These are phyloP conservation scores for Campoletis sonorensis DNA, from an alignment of 1,140 invertebrate genomes.

Conservation along the genomic window DNA sequence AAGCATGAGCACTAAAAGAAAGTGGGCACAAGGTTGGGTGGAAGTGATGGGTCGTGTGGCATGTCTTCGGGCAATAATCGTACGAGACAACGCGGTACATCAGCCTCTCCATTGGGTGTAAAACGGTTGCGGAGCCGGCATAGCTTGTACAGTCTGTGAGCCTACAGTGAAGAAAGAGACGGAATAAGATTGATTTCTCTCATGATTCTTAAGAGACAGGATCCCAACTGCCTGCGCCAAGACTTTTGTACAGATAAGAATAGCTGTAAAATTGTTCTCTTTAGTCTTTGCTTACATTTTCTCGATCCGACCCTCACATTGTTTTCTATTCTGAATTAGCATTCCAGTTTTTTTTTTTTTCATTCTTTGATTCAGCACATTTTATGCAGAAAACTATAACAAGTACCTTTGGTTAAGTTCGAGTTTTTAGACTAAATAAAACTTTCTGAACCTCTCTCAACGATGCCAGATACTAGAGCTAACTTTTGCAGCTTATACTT, in stretches of 20 bases:
- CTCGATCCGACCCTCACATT: background rate
- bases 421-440: background rate
- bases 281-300: background rate
- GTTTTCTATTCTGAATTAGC: background rate
- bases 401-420: background rate
- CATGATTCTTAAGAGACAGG: conserved; percentile 14
- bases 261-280: conserved; percentile 5
- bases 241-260: conserved; percentile 19
- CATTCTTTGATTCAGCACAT: too few relatives aligned
- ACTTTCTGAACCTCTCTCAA: background rate
- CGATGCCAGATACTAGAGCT: background rate
- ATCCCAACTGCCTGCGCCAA: background rate
- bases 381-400: background rate
- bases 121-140: background rate
- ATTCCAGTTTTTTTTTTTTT: background rate
- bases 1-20: conserved; percentile 1
- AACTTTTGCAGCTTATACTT: background rate
- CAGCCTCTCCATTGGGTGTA: conserved; percentile 10
- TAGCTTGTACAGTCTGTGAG: background rate
- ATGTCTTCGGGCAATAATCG: conserved; percentile 44
- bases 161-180: conserved; percentile 2
- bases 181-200: conserved; percentile 37
- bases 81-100: conserved; percentile 38
- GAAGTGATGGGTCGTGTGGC: conserved; percentile 27
- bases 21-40: background rate